phyloP scores from a whole-genome alignment of 2,888 invertebrate genomes.

The Aquatica leii region DNA sequence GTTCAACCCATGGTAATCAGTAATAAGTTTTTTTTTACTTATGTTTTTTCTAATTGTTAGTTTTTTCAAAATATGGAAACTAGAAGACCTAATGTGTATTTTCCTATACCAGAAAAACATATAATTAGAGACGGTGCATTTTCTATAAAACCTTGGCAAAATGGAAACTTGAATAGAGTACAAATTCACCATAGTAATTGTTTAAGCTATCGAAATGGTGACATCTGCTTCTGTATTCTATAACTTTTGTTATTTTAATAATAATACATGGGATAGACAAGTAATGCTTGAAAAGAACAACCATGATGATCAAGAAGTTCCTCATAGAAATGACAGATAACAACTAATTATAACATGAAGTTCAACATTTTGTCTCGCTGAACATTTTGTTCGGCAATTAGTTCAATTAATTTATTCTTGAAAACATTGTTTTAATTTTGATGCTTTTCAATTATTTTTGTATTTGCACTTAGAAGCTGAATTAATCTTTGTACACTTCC shows the following conservation, averaged over 20 bases:
- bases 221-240: constrained; percentile 22
- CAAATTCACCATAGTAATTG: background rate
- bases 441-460: background rate
- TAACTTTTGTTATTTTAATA: constrained; percentile 23
- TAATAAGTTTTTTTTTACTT: constrained; percentile 1
- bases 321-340: background rate
- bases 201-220: constrained; percentile 19
- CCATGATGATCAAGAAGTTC: background rate
- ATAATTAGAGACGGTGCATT: too few species aligned
- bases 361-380: constrained; percentile 1
- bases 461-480: background rate
- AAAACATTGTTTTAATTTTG: background rate
- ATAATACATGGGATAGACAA: constrained; percentile 20
- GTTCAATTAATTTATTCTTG: background rate
- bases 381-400: background rate
- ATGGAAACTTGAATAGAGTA: background rate
- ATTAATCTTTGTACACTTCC: constrained; percentile 1
- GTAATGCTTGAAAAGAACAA: background rate
- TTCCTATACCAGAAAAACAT: background rate
- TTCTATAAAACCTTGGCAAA: too few species aligned
- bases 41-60: constrained; percentile 1
- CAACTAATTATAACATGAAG: background rate
- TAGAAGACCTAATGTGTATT: background rate
- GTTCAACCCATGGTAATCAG: constrained; percentile 1
- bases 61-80: background rate